phyloP scores from a whole-genome alignment of 2,113 vertebrate genomes.

The Xyliphius kryptos region DNA sequence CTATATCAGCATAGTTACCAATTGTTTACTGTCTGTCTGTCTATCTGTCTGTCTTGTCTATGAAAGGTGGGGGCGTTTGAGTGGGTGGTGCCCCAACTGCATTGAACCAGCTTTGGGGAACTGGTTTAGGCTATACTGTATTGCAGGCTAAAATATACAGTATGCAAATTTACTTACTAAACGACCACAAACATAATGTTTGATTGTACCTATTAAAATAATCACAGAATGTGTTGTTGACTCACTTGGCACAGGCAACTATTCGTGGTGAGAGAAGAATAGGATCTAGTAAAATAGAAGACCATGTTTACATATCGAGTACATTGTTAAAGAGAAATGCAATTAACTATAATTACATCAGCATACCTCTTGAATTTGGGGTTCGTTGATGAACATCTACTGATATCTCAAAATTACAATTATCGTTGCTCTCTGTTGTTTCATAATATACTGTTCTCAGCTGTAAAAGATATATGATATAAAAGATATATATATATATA shows the following conservation, averaged over 20 bases:
- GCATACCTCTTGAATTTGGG: constrained; percentile 14
- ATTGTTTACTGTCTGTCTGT: too few species aligned
- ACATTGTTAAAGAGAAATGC: neutral
- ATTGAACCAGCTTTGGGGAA: too few species aligned
- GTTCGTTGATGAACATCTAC: constrained; percentile 39
- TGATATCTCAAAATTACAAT: constrained; percentile 72
- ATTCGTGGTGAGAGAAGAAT: constrained; percentile 54
- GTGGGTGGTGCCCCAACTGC: too few species aligned
- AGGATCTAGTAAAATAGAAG: constrained; percentile 41
- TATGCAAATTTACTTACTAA: too few species aligned
- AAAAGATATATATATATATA: neutral
- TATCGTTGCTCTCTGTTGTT: constrained; percentile 56
- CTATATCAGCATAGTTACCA: too few species aligned
- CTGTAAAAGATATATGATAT: constrained; percentile 56
- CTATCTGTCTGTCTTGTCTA: too few species aligned
- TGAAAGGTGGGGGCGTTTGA: too few species aligned
- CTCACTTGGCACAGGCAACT: constrained; percentile 83
- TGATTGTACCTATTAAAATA: neutral
- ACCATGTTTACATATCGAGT: neutral
- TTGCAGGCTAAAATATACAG: too few species aligned
- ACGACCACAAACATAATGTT: too few species aligned
- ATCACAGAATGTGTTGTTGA: constrained; percentile 4
- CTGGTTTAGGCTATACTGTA: too few species aligned
- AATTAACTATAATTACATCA: neutral
- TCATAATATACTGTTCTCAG: constrained; percentile 77